These are phyloP conservation scores for Pegoplata infirma DNA, from an alignment of 2,888 invertebrate genomes.

Conservation along the genomic window DNA sequence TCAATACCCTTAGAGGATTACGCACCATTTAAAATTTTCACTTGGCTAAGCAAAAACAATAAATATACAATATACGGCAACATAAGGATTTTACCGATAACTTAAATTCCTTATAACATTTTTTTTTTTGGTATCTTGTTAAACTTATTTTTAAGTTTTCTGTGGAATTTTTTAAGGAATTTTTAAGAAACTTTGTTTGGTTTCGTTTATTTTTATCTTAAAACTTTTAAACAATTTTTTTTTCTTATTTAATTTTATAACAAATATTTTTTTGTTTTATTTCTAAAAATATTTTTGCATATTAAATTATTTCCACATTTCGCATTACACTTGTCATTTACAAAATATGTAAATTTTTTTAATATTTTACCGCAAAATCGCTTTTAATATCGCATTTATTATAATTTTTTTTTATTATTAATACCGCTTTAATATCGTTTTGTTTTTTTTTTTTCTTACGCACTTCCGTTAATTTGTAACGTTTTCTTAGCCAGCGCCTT, in stretches of 20 bases:
- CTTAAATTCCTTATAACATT: neutral
- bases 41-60: constrained; percentile 25
- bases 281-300: too few relatives aligned
- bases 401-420: too few relatives aligned
- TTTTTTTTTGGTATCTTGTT: neutral
- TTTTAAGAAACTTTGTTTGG: too few relatives aligned
- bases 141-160: neutral
- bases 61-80: too few relatives aligned
- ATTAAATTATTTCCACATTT: too few relatives aligned
- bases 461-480: constrained; percentile 59
- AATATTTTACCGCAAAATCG: neutral
- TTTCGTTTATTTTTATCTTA: neutral
- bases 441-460: too few relatives aligned
- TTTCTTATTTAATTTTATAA: too few relatives aligned
- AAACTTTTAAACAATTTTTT: neutral
- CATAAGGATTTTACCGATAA: neutral
- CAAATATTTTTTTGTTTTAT: too few relatives aligned
- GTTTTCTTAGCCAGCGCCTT: constrained; percentile 70
- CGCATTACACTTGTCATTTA: neutral
- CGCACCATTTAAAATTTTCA: constrained; percentile 42
- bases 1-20: constrained; percentile 20
- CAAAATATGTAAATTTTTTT: neutral
- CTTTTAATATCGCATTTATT: neutral
- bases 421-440: neutral
- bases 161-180: neutral